Evolutionary conservation across 2,888 invertebrate species (phyloP), one percentile per base, ranked within the genome.

Genomic region (Hypercompe scribonia): DNA sequence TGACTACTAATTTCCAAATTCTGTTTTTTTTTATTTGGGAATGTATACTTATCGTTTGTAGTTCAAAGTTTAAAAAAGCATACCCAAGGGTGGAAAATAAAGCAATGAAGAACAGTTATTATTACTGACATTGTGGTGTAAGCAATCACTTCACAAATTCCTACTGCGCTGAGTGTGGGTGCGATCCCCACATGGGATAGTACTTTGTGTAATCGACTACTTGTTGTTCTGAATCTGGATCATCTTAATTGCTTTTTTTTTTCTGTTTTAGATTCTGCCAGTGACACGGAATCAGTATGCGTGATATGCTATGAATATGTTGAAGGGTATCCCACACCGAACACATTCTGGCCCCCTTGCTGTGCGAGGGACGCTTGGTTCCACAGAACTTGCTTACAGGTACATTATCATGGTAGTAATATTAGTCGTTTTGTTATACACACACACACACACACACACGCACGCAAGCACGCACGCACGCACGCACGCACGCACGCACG

Each of bases 311-410:
- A 97, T 79, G 97, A 97, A 1, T 80, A 84, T 0, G 96, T 97
- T 3, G 88, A 94, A 0, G 93, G 94, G 0, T 93, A 92, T 42
- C 96, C 92, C 0, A 81, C 87, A 0, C 68, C 90, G 0, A 89
- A 93, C 2, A 96, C 97, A 0, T 93, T 98, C 36, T 96, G 97
- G 96, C 97, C 98, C 0, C 97, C 97, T 0, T 98, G 98, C 90
- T 98, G 98, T 82, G 96, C 96, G 3, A 96, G 96, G 39, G 97
- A 97, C 78, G 96, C 97, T 0, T 98, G 97, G 97, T 97, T 98
- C 85, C 98, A 98, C 85, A 96, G 97, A 65, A 86, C 84, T 28
- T 98, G 98, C 91, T 87, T 98, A 46, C 97, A 97, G 93, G 97
- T 97, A 88, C 80, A 46, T 2, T 5, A 15, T 82, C 7, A 21